phyloP scores from a whole-genome alignment of 2,113 vertebrate species.

The Rhipidura dahli region DNA sequence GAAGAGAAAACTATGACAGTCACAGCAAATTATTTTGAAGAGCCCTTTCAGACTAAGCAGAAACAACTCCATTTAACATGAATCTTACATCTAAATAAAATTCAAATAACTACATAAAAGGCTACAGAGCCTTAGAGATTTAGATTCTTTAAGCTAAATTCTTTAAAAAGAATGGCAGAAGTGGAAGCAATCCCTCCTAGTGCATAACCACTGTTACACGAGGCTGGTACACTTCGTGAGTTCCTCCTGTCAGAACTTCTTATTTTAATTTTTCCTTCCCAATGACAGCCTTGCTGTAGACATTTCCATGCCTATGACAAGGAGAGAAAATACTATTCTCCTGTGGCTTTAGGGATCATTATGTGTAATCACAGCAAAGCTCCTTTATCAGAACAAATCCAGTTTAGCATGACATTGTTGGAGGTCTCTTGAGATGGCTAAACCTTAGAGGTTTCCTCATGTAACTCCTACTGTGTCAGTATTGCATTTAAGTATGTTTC shows the following conservation, averaged over 20 bases:
- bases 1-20: neutral
- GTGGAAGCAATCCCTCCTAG: neutral
- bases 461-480: neutral
- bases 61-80: neutral
- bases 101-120: neutral
- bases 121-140: neutral
- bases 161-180: neutral
- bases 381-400: constrained; percentile 31
- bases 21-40: neutral
- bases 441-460: constrained; percentile 3
- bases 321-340: constrained; percentile 23
- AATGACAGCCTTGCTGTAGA: neutral
- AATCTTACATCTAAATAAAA: constrained; percentile 1
- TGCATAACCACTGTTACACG: neutral
- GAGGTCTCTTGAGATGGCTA: constrained; percentile 14
- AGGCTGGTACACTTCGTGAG: neutral
- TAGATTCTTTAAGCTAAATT: neutral
- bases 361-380: constrained; percentile 29
- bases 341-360: constrained; percentile 14
- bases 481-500: neutral
- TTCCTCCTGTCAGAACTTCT: constrained; percentile 10
- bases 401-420: constrained; percentile 13
- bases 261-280: neutral
- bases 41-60: neutral
- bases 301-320: neutral